phyloP scores from a whole-genome alignment of 2,888 invertebrate genomes.

The Apodemia zela region DNA sequence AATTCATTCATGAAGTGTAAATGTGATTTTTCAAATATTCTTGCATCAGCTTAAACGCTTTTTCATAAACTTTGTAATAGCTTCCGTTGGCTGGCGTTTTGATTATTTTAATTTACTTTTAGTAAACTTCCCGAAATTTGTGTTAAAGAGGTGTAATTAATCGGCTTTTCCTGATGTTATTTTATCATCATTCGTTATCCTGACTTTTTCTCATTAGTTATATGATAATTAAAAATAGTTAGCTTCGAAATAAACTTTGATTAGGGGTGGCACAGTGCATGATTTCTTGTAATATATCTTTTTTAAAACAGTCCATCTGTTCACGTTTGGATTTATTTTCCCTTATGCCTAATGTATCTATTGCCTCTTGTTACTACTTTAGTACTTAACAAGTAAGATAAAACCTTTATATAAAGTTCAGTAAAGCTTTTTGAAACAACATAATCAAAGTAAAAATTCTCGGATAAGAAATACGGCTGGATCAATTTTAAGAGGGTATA shows the following conservation, averaged over 20 bases:
- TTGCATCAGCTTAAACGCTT: neutral
- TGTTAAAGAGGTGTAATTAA: neutral
- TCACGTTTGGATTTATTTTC: too few relatives aligned
- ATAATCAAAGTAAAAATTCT: too few relatives aligned
- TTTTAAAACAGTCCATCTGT: too few relatives aligned
- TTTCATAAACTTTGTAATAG: neutral
- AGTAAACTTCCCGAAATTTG: neutral
- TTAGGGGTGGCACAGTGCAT: too few relatives aligned
- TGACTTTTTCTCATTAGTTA: neutral
- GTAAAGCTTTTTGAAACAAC: too few relatives aligned
- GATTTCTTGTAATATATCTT: too few relatives aligned
- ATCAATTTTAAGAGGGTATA: too few relatives aligned
- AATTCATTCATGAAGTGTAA: conserved; percentile 9
- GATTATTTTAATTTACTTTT: neutral
- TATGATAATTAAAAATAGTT: neutral
- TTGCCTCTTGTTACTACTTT: too few relatives aligned
- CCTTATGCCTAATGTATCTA: too few relatives aligned
- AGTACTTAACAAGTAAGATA: too few relatives aligned
- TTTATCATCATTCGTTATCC: neutral
- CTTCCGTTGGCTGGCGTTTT: conserved; percentile 3
- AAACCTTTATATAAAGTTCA: too few relatives aligned
- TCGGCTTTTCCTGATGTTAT: neutral
- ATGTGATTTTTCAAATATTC: neutral
- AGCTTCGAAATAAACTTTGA: neutral
- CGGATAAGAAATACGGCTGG: too few relatives aligned